Percentiles rank a stretch among this genome's conserved stretches.
These are phyloP conservation scores for Prinia subflava DNA, from an alignment of 2,113 vertebrate species.

Conservation along the genomic window DNA sequence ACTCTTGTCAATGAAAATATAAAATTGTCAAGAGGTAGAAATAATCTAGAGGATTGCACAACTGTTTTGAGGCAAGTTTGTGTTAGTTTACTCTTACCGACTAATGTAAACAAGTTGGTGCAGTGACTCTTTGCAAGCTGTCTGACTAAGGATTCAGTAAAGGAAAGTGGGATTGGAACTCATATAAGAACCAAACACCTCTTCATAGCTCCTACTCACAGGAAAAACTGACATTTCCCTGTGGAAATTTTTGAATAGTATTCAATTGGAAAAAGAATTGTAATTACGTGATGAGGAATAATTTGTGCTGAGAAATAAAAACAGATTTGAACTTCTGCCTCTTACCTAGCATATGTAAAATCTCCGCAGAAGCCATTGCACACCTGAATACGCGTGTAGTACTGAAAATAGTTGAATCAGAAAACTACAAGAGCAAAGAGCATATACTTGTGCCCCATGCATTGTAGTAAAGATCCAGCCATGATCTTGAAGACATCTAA, in stretches of 20 bases:
- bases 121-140: background rate
- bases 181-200: background rate
- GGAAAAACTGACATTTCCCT: background rate
- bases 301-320: background rate
- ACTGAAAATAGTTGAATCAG: background rate
- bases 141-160: background rate
- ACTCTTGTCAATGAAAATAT: background rate
- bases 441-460: background rate
- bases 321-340: background rate
- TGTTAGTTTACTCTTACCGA: background rate
- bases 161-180: background rate
- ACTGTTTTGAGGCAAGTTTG: background rate
- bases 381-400: background rate
- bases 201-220: background rate
- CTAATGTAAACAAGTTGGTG: background rate
- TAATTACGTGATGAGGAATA: background rate
- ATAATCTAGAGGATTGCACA: background rate
- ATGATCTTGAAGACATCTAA: background rate
- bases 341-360: background rate
- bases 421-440: background rate
- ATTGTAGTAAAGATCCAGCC: background rate
- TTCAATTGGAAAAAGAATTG: background rate
- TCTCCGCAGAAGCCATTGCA: background rate
- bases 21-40: background rate
- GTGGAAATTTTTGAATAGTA: background rate